Base-by-base conservation (phyloP, 1,140 invertebrate genomes). In the Habropoda laboriosa region DNA sequence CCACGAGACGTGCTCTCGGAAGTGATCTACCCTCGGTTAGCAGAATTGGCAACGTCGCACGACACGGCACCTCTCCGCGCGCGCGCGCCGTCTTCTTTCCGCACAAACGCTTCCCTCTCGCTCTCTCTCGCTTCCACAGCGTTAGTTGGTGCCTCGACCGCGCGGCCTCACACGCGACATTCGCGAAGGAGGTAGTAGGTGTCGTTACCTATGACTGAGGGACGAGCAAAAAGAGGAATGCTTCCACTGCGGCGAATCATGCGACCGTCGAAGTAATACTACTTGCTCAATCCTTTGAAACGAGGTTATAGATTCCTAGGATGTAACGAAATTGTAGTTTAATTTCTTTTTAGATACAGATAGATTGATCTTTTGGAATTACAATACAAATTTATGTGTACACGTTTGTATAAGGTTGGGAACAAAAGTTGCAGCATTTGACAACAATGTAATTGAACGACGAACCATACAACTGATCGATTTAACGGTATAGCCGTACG, bases 161-260 rank as follows among this genome's bases (percentile, higher is more conserved):
- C 66, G 21, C 64, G 68, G 47, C 51, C 55, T 63, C 68, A 80
- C 83, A 63, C 79, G 66, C 81, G 81, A 71, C 76, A 73, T 70
- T 79, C 61, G 75, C 77, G 58, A 85, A 79, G 71, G 70, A 85
- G 74, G 80, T 86, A 82, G 84, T 86, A 86, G 79, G 84, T 86
- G 84, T 86, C 84, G 80, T 85, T 86, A 86, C 83, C 64, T 86
- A 82, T 71, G 71, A 82, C 79, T 74, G 66, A 85, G 70, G 73
- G 80, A 60, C 73, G 45, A 81, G 61, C 61, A 66, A 81, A 86
- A 78, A 79, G 64, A 82, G 76, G 72, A 81, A 86, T 73, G 64
- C 47, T 58, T 83, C 71, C 60, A 60, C 70, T 64, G 68, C 79
- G 58, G n/a, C 83, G 82, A 79, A 85, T 84, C 68, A 45, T 51